A percentile compares a stretch with the other conserved stretches of the same genome.
These are phyloP conservation scores for Tipula confusa DNA, from an alignment of 2,888 invertebrate species.

Conservation along the genomic window DNA sequence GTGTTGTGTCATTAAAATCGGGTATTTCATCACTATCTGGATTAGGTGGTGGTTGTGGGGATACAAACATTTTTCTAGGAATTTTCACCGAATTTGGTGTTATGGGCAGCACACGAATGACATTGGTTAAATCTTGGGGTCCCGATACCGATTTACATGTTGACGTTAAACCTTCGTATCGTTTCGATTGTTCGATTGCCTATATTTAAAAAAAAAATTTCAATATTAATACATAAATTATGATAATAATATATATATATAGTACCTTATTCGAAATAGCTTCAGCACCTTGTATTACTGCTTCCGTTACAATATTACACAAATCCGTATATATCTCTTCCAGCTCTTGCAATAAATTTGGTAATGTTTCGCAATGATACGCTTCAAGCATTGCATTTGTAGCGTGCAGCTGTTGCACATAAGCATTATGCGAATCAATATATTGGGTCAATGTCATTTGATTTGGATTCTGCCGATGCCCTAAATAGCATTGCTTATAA, in stretches of 20 bases:
- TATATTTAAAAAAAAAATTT: conserved; percentile 46
- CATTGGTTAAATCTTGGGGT: conserved; percentile 56
- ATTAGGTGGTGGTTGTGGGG: conserved; percentile 62
- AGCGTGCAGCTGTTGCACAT: conserved; percentile 86
- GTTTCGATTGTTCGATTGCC: conserved; percentile 76
- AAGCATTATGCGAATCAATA: conserved; percentile 89
- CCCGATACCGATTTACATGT: conserved; percentile 71
- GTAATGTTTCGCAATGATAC: conserved; percentile 80
- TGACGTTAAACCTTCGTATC: conserved; percentile 75
- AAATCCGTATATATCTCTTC: conserved; percentile 90
- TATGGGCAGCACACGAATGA: conserved; percentile 66
- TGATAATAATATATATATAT: not conserved
- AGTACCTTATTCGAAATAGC: conserved; percentile 75
- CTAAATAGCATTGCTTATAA: conserved; percentile 79
- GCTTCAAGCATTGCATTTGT: conserved; percentile 91
- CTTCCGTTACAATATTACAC: conserved; percentile 80
- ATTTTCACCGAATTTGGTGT: conserved; percentile 51
- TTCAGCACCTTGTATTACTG: conserved; percentile 82
- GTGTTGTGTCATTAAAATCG: conserved; percentile 58
- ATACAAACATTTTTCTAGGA: conserved; percentile 55
- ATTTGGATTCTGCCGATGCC: conserved; percentile 69
- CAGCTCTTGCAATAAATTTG: conserved; percentile 82
- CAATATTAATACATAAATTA: not conserved
- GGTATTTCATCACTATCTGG: conserved; percentile 49
- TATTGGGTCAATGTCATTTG: conserved; percentile 70